A percentile compares a stretch with the other conserved stretches of the same genome.
Conservation (phyloP, 2,113 vertebrate genomes). For the Corythoichthys haematopterus region DNA sequence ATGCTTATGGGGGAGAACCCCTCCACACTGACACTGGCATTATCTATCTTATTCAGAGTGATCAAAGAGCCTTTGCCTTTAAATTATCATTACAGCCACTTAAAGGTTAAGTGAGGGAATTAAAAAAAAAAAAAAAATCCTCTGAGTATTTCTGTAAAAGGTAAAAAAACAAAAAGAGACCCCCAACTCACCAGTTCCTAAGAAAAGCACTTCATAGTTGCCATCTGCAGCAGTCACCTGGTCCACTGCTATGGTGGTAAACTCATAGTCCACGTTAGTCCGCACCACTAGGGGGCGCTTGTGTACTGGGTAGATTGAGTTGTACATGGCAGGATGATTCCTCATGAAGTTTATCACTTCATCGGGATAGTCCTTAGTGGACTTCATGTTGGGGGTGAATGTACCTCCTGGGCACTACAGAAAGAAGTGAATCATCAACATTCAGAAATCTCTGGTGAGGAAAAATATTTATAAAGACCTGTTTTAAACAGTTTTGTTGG, state of each 20-base stretch:
- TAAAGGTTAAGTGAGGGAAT: background rate
- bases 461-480: background rate
- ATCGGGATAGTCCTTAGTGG: constrained; percentile 97
- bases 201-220: constrained; percentile 97
- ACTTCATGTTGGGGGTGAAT: constrained; percentile 96
- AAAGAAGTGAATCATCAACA: constrained; percentile 17
- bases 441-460: background rate
- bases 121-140: background rate
- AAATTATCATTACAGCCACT: background rate
- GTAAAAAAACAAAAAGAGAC: background rate
- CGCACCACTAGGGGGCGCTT: constrained; percentile 92
- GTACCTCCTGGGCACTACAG: constrained; percentile 91
- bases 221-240: constrained; percentile 96
- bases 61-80: constrained; percentile 13
- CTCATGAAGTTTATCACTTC: constrained; percentile 99
- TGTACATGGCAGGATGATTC: constrained; percentile 93
- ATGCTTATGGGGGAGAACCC: constrained; percentile 43
- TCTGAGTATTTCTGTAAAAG: background rate
- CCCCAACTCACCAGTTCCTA: constrained; percentile 86
- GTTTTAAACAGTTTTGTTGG: constrained; percentile 1
- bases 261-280: constrained; percentile 90
- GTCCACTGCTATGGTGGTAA: constrained; percentile 94
- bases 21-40: constrained; percentile 34
- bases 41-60: constrained; percentile 18
- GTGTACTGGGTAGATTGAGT: constrained; percentile 88